Evolutionary conservation across 2,888 invertebrate genomes (phyloP).

Genomic region (Falcaria lacertinaria): DNA sequence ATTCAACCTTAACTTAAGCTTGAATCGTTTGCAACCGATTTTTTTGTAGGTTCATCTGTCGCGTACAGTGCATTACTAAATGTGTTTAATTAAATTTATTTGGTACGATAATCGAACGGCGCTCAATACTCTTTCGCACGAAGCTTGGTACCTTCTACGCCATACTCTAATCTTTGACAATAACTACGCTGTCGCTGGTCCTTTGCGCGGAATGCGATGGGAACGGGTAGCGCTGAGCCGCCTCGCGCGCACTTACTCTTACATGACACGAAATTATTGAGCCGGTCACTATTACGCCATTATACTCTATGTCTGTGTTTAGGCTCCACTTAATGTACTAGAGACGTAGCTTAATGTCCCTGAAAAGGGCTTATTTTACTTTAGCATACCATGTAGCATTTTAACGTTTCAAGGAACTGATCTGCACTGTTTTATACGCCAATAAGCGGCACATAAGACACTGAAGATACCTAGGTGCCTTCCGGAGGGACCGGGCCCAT

Average conservation of each 20-base stretch:
- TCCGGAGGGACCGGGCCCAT: too few relatives aligned
- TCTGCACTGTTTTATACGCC: too few relatives aligned
- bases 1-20: too few relatives aligned
- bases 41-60: too few relatives aligned
- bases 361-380: slow-evolving; percentile 18
- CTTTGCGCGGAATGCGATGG: slow-evolving; percentile 63
- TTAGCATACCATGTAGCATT: background rate
- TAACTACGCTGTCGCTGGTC: slow-evolving; percentile 53
- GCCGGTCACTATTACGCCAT: slow-evolving; percentile 52
- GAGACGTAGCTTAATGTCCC: slow-evolving; percentile 11
- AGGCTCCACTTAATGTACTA: slow-evolving; percentile 14
- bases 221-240: slow-evolving; percentile 55
- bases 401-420: background rate
- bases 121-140: too few relatives aligned
- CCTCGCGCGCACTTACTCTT: slow-evolving; percentile 15
- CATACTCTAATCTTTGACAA: slow-evolving; percentile 37
- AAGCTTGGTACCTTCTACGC: background rate
- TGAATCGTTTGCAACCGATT: too few relatives aligned
- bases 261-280: slow-evolving; percentile 64
- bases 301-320: slow-evolving; percentile 31
- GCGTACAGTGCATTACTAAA: too few relatives aligned
- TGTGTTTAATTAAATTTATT: too few relatives aligned
- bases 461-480: too few relatives aligned
- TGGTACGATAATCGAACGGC: too few relatives aligned
- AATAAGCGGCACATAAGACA: too few relatives aligned